Conservation (phyloP, 2,113 vertebrate species). For the Gobiocypris rarus region DNA sequence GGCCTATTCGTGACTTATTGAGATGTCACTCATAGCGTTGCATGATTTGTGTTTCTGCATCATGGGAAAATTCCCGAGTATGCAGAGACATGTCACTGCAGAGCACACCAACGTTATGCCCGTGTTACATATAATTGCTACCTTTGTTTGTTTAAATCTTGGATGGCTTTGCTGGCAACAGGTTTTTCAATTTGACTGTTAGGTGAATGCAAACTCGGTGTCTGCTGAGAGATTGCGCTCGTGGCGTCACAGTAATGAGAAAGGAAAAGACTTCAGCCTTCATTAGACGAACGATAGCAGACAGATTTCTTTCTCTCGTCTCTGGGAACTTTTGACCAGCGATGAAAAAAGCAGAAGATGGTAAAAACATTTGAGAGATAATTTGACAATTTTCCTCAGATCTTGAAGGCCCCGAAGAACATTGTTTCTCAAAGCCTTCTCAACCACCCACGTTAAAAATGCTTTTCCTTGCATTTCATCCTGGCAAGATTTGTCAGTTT, state of each 20-base stretch:
- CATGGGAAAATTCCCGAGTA: conserved; percentile 41
- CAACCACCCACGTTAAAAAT: conserved; percentile 13
- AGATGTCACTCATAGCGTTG: background rate
- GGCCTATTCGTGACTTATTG: background rate
- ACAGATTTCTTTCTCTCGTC: background rate
- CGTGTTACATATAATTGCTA: conserved; percentile 19
- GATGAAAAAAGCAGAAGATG: background rate
- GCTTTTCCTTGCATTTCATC: background rate
- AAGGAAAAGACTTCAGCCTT: conserved; percentile 13
- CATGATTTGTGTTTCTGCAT: conserved; percentile 16
- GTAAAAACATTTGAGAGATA: background rate
- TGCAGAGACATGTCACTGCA: conserved; percentile 35
- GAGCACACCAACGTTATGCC: conserved; percentile 18
- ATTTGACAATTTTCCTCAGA: conserved; percentile 10
- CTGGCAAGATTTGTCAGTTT: background rate
- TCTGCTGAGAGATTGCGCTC: background rate
- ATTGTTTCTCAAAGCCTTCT: background rate
- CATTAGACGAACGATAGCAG: background rate
- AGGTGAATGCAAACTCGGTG: background rate
- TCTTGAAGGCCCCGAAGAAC: conserved; percentile 5
- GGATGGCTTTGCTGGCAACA: conserved; percentile 6
- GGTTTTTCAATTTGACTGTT: background rate
- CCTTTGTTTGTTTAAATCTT: conserved; percentile 11
- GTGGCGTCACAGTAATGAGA: background rate
- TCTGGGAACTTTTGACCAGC: conserved; percentile 10